Conservation (phyloP, 37 sponge, comb jelly and placozoan species). For the Bolinopsis microptera region DNA sequence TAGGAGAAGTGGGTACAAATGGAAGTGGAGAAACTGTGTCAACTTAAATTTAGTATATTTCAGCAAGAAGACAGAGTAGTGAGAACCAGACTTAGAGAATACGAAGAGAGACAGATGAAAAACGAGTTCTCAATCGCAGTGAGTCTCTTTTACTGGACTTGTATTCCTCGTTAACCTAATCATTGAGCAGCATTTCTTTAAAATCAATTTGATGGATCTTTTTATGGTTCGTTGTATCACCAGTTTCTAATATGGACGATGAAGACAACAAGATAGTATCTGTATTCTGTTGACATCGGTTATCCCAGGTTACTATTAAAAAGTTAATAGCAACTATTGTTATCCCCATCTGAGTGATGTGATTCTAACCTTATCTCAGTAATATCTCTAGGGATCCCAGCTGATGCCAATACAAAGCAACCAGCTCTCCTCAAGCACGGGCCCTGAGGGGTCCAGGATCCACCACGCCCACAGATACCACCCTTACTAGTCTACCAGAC, state of each 20-base stretch:
- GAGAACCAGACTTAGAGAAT: slow-evolving; percentile 11
- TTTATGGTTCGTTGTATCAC: too few species aligned
- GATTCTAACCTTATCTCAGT: background rate
- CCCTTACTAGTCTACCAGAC: slow-evolving; percentile 23
- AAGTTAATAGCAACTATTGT: too few species aligned
- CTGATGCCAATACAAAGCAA: slow-evolving; percentile 58
- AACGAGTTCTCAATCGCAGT: slow-evolving; percentile 59
- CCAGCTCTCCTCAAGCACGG: slow-evolving; percentile 59
- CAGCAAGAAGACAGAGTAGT: slow-evolving; percentile 57
- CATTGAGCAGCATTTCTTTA: too few species aligned
- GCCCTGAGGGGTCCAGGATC: slow-evolving; percentile 38
- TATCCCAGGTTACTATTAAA: too few species aligned
- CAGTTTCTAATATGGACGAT: too few species aligned
- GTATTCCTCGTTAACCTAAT: background rate
- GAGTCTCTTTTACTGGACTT: background rate
- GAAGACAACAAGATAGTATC: too few species aligned
- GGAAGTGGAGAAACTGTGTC: background rate
- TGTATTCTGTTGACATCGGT: too few species aligned
- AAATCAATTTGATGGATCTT: too few species aligned
- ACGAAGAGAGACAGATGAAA: slow-evolving; percentile 64
- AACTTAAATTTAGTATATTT: slow-evolving; percentile 13
- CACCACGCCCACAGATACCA: slow-evolving; percentile 47
- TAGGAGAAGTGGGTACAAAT: background rate
- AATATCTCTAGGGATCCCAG: background rate
- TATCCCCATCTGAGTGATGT: background rate